These are phyloP conservation scores for Eleginops maclovinus DNA, from an alignment of 2,113 vertebrate species.

Conservation along the genomic window DNA sequence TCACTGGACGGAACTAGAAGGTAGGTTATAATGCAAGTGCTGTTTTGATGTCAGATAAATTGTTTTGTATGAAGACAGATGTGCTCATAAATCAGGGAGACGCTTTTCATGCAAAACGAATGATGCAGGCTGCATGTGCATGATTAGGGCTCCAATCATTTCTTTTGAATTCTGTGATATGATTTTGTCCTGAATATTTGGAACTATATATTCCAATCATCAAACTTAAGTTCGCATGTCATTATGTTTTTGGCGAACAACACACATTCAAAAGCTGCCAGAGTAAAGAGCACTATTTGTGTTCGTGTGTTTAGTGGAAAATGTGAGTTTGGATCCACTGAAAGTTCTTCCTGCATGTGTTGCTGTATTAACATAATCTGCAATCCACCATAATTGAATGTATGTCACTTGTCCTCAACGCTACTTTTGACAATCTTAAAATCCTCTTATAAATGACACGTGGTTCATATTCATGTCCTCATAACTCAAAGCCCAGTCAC, in stretches of 20 bases:
- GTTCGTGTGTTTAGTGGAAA: not conserved
- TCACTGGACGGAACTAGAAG: constrained; percentile 55
- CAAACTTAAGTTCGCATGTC: not conserved
- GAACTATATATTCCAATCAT: not conserved
- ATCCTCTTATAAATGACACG: constrained; percentile 56
- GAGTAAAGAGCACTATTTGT: not conserved
- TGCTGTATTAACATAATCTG: constrained; percentile 4
- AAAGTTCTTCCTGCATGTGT: constrained; percentile 55
- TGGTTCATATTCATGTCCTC: constrained; percentile 56
- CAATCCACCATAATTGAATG: not conserved
- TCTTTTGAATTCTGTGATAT: constrained; percentile 20
- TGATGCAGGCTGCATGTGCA: constrained; percentile 19
- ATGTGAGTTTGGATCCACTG: not conserved
- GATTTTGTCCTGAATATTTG: not conserved
- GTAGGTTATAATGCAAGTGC: constrained; percentile 53
- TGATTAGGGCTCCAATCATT: not conserved
- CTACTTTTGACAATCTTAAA: constrained; percentile 26
- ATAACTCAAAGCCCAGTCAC: constrained; percentile 62
- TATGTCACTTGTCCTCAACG: no score
- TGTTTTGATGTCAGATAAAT: constrained; percentile 14
- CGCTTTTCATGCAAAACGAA: constrained; percentile 5
- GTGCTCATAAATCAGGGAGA: constrained; percentile 22
- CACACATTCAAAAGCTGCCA: constrained; percentile 20
- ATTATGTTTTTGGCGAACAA: not conserved
- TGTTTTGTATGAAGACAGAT: constrained; percentile 11